These are phyloP conservation scores for Laticauda colubrina DNA, from an alignment of 2,113 vertebrate species.

Conservation along the genomic window DNA sequence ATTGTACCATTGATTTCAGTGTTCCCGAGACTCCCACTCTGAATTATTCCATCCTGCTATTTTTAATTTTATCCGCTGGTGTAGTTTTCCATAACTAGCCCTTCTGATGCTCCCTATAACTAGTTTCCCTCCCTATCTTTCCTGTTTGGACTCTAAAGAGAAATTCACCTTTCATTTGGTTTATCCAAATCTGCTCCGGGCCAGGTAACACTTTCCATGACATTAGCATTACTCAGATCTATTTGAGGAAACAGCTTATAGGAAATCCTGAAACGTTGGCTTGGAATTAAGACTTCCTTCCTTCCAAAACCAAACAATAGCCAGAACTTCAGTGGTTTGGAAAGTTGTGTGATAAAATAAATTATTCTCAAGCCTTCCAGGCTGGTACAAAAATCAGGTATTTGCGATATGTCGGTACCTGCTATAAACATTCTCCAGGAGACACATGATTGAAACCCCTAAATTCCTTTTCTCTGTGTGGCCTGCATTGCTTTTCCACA, in stretches of 20 bases:
- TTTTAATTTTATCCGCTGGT: neutral
- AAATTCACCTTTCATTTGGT: neutral
- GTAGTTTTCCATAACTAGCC: neutral
- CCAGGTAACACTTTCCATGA: neutral
- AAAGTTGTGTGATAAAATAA: neutral
- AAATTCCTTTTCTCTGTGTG: conserved; percentile 35
- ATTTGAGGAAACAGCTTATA: conserved; percentile 11
- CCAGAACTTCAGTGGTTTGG: neutral
- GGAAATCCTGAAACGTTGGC: conserved; percentile 13
- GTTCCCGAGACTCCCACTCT: neutral
- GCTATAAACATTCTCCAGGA: conserved; percentile 5
- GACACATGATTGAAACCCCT: conserved; percentile 23
- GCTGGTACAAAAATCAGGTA: neutral
- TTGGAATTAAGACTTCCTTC: conserved; percentile 17
- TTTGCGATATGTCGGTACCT: neutral
- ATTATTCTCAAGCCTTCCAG: neutral
- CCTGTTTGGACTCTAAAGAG: neutral
- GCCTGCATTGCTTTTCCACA: conserved; percentile 23
- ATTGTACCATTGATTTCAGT: neutral
- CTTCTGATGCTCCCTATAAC: neutral
- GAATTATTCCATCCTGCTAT: neutral
- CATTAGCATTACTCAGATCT: neutral
- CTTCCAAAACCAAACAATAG: neutral
- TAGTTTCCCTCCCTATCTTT: neutral
- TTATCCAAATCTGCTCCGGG: neutral